These are phyloP conservation scores for Camptogramma bilineatum DNA, from an alignment of 2,888 invertebrate species.

Conservation along the genomic window DNA sequence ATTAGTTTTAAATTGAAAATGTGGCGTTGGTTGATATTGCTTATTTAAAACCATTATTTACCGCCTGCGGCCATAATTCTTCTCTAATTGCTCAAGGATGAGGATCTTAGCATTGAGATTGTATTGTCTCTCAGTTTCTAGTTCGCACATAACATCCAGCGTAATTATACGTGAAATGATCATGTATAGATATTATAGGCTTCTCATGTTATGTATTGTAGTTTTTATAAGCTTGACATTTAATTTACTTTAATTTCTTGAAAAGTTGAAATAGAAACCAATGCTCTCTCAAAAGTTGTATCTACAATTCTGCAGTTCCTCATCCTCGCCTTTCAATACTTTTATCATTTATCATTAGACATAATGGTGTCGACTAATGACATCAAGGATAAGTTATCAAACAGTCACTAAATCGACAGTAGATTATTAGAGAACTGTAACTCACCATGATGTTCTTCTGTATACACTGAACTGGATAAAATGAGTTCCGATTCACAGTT, in stretches of 20 bases:
- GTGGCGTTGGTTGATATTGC: neutral
- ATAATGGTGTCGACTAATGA: neutral
- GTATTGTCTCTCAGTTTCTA: conserved; percentile 22
- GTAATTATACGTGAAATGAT: conserved; percentile 8
- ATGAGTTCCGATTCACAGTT: conserved; percentile 59
- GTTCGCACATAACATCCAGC: conserved; percentile 20
- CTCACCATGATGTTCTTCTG: conserved; percentile 19
- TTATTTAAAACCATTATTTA: conserved; percentile 13
- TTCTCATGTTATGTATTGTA: neutral
- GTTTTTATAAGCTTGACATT: neutral
- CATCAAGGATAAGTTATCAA: conserved; percentile 9
- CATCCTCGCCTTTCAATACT: conserved; percentile 3
- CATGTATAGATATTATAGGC: neutral
- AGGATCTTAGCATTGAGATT: conserved; percentile 18
- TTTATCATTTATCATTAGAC: conserved; percentile 11
- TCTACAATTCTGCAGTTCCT: neutral
- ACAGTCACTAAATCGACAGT: neutral
- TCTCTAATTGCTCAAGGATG: conserved; percentile 17
- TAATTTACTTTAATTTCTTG: conserved; percentile 2
- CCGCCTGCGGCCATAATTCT: conserved; percentile 35
- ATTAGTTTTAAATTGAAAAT: neutral
- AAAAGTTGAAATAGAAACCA: conserved; percentile 30
- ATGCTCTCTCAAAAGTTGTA: conserved; percentile 15
- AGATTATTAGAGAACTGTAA: conserved; percentile 15
- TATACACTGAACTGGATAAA: conserved; percentile 1